Base-by-base conservation (phyloP, 2,113 vertebrate species). In the Anoplopoma fimbria region DNA sequence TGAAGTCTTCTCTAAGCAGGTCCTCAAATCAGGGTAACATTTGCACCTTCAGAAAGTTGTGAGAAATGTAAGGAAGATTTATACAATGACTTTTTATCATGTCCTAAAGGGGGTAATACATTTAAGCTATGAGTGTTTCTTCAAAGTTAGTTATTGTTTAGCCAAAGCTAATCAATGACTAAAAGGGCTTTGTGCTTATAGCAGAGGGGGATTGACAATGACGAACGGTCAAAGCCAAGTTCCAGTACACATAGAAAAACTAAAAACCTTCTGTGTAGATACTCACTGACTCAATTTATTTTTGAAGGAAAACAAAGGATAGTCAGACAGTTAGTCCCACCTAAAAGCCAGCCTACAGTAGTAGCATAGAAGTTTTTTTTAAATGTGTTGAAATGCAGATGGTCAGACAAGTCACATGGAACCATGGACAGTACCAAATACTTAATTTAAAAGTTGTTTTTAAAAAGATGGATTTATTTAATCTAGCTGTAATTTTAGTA, bases 401-500 rank as follows among this genome's bases (percentile, higher is more conserved):
- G 0, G 2, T 75, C 14, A 77, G 21, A 71, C 4, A 74, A 58
- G 25, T 38, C 4, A 12, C 9, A 40, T 14, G 4, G 17, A 61
- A 33, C 69, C 25, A 40, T 2, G 0, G 2, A 64, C 29, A 61
- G 21, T 27, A 33, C 4, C 19, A 27, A 75, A 69, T 9, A 42
- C 85, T 87, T 55, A 13, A 3, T 55, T 55, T 81, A 71, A 83
- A 86, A 74, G 13, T 72, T 47, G 1, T 9, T 40, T 25, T 57
- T 72, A 23, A 42, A 19, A 33, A 55, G 10, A 67, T 69, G 1
- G 6, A 69, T 63, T 19, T 36, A 76, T 76, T 77, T 65, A 75
- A 65, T 75, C 3, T 34, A 60, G 3, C 29, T 70, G 57, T 25
- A 13, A 64, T 51, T 79, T 45, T n/a, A 0, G 1, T 38, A 63